Evolutionary conservation across 2,113 vertebrate species (phyloP).

Genomic region (human (Homo sapiens)): DNA sequence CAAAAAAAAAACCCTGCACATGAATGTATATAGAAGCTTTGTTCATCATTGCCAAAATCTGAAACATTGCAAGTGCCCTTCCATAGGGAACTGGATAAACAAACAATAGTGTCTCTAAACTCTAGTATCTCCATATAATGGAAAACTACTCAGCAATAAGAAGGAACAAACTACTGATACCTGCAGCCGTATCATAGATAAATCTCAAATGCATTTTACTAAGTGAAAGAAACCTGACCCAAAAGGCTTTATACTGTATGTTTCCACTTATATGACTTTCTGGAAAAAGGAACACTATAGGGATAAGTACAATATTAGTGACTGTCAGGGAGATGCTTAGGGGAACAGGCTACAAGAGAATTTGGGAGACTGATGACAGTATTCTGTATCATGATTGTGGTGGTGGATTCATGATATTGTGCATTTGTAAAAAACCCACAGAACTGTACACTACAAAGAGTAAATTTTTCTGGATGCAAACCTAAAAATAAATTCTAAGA

Average conservation of each 20-base stretch:
- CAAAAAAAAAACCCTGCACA: neutral
- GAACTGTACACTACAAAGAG: neutral
- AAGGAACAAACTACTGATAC: neutral
- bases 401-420: rapidly evolving
- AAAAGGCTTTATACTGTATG: neutral
- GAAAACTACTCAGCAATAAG: neutral
- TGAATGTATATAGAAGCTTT: neutral
- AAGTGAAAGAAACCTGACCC: neutral
- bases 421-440: neutral
- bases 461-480: neutral
- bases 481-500: neutral
- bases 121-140: neutral
- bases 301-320: neutral
- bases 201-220: neutral
- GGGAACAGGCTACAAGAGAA: neutral
- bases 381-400: rapidly evolving
- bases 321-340: rapidly evolving
- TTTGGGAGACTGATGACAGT: too few relatives aligned
- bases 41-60: neutral
- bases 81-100: neutral
- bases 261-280: neutral
- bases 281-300: neutral
- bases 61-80: neutral
- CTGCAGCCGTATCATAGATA: neutral
- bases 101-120: neutral